A percentile compares a stretch with the other conserved stretches of the same genome.
Evolutionary conservation across 2,113 vertebrate genomes (phyloP).

Genomic region (Redunca redunca): DNA sequence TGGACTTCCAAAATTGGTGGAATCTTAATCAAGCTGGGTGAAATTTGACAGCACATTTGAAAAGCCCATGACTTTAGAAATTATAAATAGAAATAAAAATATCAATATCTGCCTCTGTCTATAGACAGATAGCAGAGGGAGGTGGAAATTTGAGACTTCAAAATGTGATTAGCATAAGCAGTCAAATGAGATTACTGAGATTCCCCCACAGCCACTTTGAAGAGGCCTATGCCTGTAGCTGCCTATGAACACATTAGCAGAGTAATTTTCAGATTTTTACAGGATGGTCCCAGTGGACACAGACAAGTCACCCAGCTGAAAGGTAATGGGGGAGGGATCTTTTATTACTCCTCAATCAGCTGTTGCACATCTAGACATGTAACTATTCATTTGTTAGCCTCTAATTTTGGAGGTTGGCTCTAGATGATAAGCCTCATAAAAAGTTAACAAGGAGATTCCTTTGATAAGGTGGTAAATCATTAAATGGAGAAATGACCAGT

Average conservation of each 20-base stretch:
- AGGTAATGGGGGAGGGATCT: background rate
- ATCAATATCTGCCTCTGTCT: background rate
- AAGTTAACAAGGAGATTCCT: slow-evolving; percentile 31
- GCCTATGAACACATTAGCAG: background rate
- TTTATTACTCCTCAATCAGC: slow-evolving; percentile 11
- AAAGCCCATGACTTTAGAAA: background rate
- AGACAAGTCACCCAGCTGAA: background rate
- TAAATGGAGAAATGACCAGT: slow-evolving; percentile 35
- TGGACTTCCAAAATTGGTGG: background rate
- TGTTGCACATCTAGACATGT: slow-evolving; percentile 36
- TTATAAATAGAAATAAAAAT: background rate
- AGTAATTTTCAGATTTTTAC: background rate
- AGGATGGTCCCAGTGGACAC: background rate
- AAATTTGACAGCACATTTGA: background rate
- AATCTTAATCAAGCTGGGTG: background rate
- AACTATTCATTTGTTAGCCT: slow-evolving; percentile 37
- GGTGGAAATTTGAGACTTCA: background rate
- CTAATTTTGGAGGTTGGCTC: slow-evolving; percentile 53
- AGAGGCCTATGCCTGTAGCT: background rate
- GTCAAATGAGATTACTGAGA: background rate
- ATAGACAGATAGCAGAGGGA: background rate
- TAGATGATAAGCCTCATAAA: slow-evolving; percentile 63
- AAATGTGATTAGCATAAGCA: background rate
- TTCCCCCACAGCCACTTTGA: background rate
- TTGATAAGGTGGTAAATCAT: slow-evolving; percentile 45